Conservation (phyloP, 2,113 vertebrate species). For the Leucoraja erinaceus region DNA sequence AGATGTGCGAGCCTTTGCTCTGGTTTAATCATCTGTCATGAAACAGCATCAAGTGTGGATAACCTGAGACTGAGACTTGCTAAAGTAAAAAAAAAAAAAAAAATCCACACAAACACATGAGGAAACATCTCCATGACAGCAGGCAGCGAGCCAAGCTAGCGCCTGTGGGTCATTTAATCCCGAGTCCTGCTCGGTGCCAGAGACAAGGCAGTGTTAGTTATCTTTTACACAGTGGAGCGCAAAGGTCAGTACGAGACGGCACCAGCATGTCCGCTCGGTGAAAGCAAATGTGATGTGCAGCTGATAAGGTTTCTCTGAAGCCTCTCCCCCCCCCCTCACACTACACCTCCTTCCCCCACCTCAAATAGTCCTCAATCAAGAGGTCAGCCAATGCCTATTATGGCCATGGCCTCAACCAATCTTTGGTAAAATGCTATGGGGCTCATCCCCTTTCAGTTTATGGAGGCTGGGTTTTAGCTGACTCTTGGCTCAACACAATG, state of each 20-base stretch:
- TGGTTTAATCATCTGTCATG: neutral
- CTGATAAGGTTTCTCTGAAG: conserved; percentile 36
- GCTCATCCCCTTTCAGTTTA: neutral
- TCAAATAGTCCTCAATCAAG: conserved; percentile 17
- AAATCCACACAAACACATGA: conserved; percentile 48
- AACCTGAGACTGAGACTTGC: neutral
- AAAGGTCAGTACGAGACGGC: conserved; percentile 57
- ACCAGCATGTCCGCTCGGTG: conserved; percentile 48
- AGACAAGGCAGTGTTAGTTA: conserved; percentile 53
- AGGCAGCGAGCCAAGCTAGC: conserved; percentile 71
- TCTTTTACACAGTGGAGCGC: conserved; percentile 55
- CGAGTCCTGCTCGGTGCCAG: conserved; percentile 53
- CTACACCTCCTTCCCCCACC: conserved; percentile 14
- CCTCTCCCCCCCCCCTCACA: neutral
- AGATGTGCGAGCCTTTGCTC: neutral
- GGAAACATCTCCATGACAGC: conserved; percentile 90
- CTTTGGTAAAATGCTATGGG: neutral
- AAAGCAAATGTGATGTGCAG: conserved; percentile 17
- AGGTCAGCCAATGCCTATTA: neutral
- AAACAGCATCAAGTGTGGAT: neutral
- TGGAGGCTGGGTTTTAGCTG: neutral
- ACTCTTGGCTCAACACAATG: neutral
- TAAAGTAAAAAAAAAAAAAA: neutral
- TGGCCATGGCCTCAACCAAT: neutral
- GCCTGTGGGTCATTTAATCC: conserved; percentile 70